These are phyloP conservation scores for Xyliphius kryptos DNA, from an alignment of 2,113 vertebrate genomes.

Conservation along the genomic window DNA sequence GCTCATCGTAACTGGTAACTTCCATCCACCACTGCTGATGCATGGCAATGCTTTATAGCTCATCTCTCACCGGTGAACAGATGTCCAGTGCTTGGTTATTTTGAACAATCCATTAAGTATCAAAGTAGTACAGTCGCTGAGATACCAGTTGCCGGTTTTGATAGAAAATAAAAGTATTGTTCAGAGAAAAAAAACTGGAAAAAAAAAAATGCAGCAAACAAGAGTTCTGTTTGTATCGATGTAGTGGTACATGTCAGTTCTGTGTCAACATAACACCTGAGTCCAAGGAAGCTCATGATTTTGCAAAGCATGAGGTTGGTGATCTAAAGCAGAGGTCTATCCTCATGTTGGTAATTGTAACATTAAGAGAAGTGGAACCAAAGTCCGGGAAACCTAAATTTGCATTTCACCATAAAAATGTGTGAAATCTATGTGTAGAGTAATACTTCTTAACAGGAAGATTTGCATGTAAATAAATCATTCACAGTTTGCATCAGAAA, in stretches of 20 bases:
- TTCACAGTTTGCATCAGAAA: constrained; percentile 40
- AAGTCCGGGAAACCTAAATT: constrained; percentile 28
- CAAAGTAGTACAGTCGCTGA: constrained; percentile 43
- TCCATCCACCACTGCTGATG: constrained; percentile 27
- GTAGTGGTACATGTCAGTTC: constrained; percentile 38
- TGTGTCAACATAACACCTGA: constrained; percentile 47
- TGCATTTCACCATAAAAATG: constrained; percentile 26
- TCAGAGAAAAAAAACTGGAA: constrained; percentile 4
- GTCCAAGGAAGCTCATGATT: constrained; percentile 47
- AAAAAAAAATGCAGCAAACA: constrained; percentile 41
- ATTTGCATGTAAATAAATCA: constrained; percentile 28
- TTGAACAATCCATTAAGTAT: constrained; percentile 22
- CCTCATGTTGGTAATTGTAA: constrained; percentile 32
- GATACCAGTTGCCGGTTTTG: constrained; percentile 42
- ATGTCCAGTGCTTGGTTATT: constrained; percentile 25
- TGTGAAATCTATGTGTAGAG: constrained; percentile 32
- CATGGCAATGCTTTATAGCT: constrained; percentile 31
- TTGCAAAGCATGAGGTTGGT: constrained; percentile 42
- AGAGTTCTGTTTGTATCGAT: constrained; percentile 38
- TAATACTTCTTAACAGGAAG: constrained; percentile 30
- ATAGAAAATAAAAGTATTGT: constrained; percentile 42
- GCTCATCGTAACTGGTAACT: constrained; percentile 21
- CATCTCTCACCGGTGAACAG: constrained; percentile 27
- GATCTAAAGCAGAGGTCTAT: constrained; percentile 33
- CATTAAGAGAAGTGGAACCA: constrained; percentile 28